Conservation (phyloP, 2,888 invertebrate genomes). For the Podotricha telesiphe region DNA sequence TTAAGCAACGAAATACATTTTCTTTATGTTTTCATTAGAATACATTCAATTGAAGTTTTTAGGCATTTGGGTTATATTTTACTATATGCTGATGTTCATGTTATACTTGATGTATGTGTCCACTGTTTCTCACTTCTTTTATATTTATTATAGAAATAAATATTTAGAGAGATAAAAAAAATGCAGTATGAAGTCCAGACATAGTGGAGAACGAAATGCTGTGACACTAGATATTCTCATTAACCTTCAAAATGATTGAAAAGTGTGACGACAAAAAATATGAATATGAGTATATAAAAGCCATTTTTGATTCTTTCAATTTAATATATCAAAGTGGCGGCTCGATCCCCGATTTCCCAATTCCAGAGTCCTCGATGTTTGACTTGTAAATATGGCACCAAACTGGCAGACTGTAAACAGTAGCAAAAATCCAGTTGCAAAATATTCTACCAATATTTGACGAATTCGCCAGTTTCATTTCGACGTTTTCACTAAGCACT, state of each 20-base stretch:
- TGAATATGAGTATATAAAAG: background rate
- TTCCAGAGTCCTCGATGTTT: constrained; percentile 64
- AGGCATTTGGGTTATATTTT: too few relatives aligned
- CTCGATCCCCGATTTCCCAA: constrained; percentile 50
- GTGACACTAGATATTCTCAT: background rate
- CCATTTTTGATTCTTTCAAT: constrained; percentile 26
- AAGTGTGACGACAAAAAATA: background rate
- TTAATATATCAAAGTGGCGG: constrained; percentile 41
- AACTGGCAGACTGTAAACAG: constrained; percentile 67
- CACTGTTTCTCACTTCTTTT: too few relatives aligned
- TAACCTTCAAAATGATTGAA: background rate
- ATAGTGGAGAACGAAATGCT: too few relatives aligned
- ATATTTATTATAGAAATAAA: too few relatives aligned
- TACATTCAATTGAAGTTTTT: background rate
- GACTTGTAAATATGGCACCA: constrained; percentile 64
- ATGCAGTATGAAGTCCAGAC: too few relatives aligned
- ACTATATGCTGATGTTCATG: too few relatives aligned
- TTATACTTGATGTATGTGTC: too few relatives aligned
- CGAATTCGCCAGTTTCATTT: constrained; percentile 48
- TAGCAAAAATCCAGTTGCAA: constrained; percentile 54
- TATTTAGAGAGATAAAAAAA: too few relatives aligned
- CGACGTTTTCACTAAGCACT: constrained; percentile 42
- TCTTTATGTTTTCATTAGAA: background rate
- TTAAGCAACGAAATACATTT: background rate
- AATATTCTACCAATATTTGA: constrained; percentile 60